These are phyloP conservation scores for Chirona hameri DNA, from an alignment of 2,888 invertebrate genomes.

Conservation along the genomic window DNA sequence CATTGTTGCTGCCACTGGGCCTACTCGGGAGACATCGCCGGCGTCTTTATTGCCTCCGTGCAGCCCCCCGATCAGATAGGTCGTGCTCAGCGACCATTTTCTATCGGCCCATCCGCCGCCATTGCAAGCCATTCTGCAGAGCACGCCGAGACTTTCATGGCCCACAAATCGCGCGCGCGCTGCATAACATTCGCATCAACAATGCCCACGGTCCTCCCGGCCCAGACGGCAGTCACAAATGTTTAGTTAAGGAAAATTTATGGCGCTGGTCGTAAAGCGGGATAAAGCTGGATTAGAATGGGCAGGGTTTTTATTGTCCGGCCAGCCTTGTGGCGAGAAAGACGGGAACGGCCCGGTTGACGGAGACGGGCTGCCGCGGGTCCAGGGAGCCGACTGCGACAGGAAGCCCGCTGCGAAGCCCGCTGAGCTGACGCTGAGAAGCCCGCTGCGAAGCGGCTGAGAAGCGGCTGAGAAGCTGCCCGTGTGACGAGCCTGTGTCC, in stretches of 20 bases:
- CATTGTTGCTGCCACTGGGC: not conserved
- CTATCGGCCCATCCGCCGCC: not conserved
- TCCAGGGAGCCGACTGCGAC: not conserved
- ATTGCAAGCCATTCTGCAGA: not conserved
- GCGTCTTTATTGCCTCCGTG: not conserved
- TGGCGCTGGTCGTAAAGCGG: not conserved
- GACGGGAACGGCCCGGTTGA: not conserved
- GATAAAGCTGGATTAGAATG: slow-evolving; percentile 3
- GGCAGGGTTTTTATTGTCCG: not conserved
- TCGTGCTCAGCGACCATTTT: not conserved
- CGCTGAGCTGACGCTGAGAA: too few relatives aligned
- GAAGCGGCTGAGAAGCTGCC: not conserved
- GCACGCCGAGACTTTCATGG: not conserved
- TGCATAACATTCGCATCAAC: not conserved
- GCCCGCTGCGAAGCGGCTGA: not conserved
- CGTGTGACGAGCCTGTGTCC: not conserved
- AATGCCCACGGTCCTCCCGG: slow-evolving; percentile 1
- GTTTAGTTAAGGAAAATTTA: slow-evolving; percentile 5
- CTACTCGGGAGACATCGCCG: not conserved
- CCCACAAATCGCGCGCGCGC: slow-evolving; percentile 5
- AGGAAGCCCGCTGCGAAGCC: too few relatives aligned
- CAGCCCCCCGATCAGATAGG: slow-evolving; percentile 1
- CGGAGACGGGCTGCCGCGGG: not conserved
- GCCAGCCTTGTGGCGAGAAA: not conserved
- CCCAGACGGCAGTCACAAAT: slow-evolving; percentile 5